Conservation (phyloP, 2,797 vertebrate genomes). For the Syngnathus acus region DNA sequence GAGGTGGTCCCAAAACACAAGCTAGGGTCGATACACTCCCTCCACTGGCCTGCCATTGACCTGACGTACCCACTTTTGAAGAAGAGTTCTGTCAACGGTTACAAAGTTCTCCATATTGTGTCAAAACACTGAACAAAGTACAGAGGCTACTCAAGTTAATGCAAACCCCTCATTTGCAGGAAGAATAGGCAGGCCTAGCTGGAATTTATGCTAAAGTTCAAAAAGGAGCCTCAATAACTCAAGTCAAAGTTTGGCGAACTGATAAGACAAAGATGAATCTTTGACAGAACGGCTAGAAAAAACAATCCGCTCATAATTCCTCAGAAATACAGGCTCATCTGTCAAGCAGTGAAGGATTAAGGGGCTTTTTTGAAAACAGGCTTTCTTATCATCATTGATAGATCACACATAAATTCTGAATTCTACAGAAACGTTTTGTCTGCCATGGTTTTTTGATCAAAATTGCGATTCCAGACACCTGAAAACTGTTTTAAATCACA, state of each 20-base stretch:
- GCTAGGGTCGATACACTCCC: not conserved
- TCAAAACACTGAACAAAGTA: not conserved
- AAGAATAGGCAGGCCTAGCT: not conserved
- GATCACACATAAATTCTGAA: not conserved
- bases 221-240: not conserved
- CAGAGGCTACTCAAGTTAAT: not conserved
- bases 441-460: too few species aligned
- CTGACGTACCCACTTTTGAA: not conserved
- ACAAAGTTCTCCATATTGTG: not conserved
- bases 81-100: not conserved
- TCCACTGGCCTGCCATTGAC: constrained; percentile 2
- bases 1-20: constrained; percentile 1
- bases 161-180: too few species aligned
- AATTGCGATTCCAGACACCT: too few species aligned
- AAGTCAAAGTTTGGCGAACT: not conserved
- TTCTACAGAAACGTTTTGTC: not conserved
- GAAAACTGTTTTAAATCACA: not conserved
- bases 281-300: not conserved
- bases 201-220: not conserved
- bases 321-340: not conserved
- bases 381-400: not conserved
- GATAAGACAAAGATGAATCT: not conserved
- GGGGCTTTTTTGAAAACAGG: too few species aligned
- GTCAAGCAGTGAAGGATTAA: too few species aligned
- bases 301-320: not conserved